Evolutionary conservation across 2,888 invertebrate species (phyloP).

Genomic region (Cephus sareptanus): DNA sequence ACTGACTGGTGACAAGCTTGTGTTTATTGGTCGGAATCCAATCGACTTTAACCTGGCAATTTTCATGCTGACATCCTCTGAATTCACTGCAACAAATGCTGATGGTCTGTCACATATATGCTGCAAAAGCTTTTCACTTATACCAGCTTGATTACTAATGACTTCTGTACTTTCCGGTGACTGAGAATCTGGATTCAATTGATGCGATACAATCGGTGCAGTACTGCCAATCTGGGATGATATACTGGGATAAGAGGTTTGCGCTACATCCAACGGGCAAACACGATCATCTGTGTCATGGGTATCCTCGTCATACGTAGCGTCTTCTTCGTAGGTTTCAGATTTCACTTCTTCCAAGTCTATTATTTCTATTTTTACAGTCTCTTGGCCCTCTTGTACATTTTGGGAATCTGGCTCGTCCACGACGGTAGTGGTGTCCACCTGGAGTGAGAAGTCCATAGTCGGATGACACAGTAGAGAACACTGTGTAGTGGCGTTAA

Average conservation of each 20-base stretch:
- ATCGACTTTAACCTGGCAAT: conserved; percentile 57
- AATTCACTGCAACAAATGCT: conserved; percentile 58
- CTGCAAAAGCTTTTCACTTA: background rate
- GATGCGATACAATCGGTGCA: background rate
- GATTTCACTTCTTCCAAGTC: conserved; percentile 45
- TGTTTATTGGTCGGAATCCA: conserved; percentile 56
- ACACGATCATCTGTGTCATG: conserved; percentile 22
- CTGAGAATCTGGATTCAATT: background rate
- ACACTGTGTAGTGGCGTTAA: conserved; percentile 52
- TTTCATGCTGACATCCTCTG: conserved; percentile 42
- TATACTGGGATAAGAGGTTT: background rate
- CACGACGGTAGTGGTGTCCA: background rate
- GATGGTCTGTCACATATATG: conserved; percentile 31
- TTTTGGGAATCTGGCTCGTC: conserved; percentile 5
- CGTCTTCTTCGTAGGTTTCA: conserved; percentile 32
- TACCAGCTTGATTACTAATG: background rate
- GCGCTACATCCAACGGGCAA: background rate
- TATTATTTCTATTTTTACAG: conserved; percentile 37
- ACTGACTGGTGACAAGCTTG: conserved; percentile 9
- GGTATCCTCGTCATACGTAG: conserved; percentile 16
- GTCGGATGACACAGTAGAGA: conserved; percentile 27
- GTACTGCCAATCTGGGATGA: background rate
- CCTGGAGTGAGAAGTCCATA: conserved; percentile 3
- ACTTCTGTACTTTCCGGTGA: background rate
- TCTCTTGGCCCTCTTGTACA: conserved; percentile 7